These are phyloP conservation scores for Bactericera cockerelli DNA, from an alignment of 1,140 invertebrate genomes.

Conservation along the genomic window DNA sequence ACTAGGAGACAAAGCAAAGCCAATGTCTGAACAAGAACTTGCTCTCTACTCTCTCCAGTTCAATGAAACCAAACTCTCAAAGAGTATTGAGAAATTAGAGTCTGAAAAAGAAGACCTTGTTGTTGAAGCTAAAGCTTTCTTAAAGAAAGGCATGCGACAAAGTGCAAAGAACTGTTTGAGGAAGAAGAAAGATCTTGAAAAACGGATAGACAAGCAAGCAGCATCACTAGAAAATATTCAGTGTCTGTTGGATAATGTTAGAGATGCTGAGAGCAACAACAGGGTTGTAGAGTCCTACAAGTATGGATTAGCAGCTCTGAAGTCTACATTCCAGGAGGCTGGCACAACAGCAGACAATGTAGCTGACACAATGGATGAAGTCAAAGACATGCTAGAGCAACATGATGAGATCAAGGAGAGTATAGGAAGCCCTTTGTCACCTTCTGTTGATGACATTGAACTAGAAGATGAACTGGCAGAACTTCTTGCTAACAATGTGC, in stretches of 20 bases:
- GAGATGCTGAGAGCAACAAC: slow-evolving; percentile 34
- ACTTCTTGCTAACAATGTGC: slow-evolving; percentile 20
- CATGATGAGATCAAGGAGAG: slow-evolving; percentile 28
- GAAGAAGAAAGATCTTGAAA: slow-evolving; percentile 37
- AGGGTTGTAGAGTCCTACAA: slow-evolving; percentile 34
- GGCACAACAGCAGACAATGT: slow-evolving; percentile 34
- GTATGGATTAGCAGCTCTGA: slow-evolving; percentile 33
- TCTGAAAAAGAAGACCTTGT: slow-evolving; percentile 27
- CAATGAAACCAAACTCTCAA: slow-evolving; percentile 28
- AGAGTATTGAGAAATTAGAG: slow-evolving; percentile 31
- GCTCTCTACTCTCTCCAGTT: slow-evolving; percentile 27
- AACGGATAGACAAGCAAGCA: slow-evolving; percentile 32
- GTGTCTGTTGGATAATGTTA: slow-evolving; percentile 32
- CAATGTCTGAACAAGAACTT: slow-evolving; percentile 9
- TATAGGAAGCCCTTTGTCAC: slow-evolving; percentile 25
- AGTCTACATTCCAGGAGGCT: slow-evolving; percentile 31
- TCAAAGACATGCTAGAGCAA: slow-evolving; percentile 32
- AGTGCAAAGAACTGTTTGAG: slow-evolving; percentile 36
- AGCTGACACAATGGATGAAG: slow-evolving; percentile 33
- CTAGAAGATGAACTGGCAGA: slow-evolving; percentile 31
- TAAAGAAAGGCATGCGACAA: slow-evolving; percentile 30
- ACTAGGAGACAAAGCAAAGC: not conserved
- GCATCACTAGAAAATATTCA: slow-evolving; percentile 36
- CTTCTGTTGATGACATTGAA: slow-evolving; percentile 27
- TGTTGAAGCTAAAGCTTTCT: slow-evolving; percentile 27